A percentile compares a stretch with the other conserved stretches of the same genome.
These are phyloP conservation scores for Bubalus kerabau DNA, from an alignment of 2,113 vertebrate genomes.

Conservation along the genomic window DNA sequence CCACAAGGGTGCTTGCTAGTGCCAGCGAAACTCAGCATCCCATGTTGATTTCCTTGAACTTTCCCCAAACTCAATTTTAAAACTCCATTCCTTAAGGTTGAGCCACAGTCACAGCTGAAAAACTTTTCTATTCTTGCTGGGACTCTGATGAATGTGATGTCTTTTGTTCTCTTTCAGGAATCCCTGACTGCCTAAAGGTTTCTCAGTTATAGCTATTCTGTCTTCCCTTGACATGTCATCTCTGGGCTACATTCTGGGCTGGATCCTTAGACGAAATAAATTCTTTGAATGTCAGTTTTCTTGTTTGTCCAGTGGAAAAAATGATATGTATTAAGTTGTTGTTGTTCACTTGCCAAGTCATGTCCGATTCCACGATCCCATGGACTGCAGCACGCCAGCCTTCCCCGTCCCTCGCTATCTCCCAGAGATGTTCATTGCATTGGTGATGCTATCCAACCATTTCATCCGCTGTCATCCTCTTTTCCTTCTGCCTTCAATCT, in stretches of 20 bases:
- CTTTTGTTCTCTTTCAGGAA: neutral
- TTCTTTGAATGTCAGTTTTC: neutral
- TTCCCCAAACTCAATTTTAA: neutral
- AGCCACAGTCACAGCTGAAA: neutral
- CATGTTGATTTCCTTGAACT: neutral
- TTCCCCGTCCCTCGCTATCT: neutral
- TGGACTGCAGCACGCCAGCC: neutral
- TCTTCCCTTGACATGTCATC: neutral
- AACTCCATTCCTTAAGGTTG: neutral
- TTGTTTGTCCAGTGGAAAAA: neutral
- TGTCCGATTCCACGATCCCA: rapidly evolving
- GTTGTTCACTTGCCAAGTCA: neutral
- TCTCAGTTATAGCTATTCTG: neutral
- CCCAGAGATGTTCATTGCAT: neutral
- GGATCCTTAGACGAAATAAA: neutral
- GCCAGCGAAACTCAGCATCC: neutral
- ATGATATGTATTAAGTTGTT: neutral
- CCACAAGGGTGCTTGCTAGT: neutral
- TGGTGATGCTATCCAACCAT: neutral
- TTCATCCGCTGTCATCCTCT: neutral
- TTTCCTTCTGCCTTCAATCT: neutral
- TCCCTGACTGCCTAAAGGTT: rapidly evolving
- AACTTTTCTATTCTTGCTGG: neutral
- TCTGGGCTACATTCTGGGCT: neutral
- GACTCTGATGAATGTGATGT: neutral